Conservation (phyloP, 2,797 vertebrate genomes). For the Hemitrygon akajei region DNA sequence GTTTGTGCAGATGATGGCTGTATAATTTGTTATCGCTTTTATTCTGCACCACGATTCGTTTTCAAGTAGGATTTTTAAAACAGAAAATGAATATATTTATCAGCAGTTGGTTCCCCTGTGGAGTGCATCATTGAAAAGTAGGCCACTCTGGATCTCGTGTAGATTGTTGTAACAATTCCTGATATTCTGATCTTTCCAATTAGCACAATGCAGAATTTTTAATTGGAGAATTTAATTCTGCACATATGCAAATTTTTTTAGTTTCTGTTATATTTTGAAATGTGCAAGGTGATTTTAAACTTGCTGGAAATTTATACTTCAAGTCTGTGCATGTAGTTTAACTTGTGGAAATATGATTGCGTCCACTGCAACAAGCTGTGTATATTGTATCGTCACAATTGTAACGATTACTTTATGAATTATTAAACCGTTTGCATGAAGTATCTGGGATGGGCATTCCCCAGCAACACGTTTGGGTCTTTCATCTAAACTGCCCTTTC, state of each 20-base stretch:
- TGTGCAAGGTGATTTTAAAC: background rate
- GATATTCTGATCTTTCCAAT: background rate
- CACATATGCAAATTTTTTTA: background rate
- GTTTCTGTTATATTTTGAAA: background rate
- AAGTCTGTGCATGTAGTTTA: background rate
- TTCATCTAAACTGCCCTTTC: too few relatives aligned
- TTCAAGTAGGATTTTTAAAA: slow-evolving; percentile 13
- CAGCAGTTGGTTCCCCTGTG: background rate
- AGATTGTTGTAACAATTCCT: background rate
- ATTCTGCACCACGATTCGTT: background rate
- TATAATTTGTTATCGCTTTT: background rate
- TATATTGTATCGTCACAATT: background rate
- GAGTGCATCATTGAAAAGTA: slow-evolving; percentile 11
- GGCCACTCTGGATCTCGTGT: background rate
- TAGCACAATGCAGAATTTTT: background rate
- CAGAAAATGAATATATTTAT: slow-evolving; percentile 5
- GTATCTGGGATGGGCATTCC: background rate
- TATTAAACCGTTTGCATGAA: background rate
- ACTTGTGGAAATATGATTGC: background rate
- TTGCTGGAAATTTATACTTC: background rate
- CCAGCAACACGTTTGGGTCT: background rate
- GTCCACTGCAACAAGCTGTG: background rate
- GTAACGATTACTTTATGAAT: background rate
- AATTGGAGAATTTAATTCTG: background rate
- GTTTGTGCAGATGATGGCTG: background rate